Percentiles rank a stretch among this genome's conserved stretches.
Evolutionary conservation across 1,140 invertebrate species (phyloP).

Genomic region (Aphis craccivora): DNA sequence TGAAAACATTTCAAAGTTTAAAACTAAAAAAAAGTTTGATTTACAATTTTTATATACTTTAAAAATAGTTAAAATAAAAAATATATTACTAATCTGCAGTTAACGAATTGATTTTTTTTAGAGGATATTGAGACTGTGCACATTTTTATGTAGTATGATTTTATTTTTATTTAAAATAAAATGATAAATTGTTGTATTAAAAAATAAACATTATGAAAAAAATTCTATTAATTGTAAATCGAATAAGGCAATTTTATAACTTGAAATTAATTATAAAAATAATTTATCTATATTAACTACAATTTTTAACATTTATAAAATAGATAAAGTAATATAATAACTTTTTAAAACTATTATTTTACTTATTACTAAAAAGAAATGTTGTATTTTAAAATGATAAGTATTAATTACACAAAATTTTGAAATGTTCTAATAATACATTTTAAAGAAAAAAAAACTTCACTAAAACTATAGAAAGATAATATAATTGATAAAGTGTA

Average conservation of each 20-base stretch:
- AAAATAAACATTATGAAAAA: not conserved
- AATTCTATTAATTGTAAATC: not conserved
- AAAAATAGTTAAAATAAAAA: not conserved
- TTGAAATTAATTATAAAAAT: no score
- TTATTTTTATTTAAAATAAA: not conserved
- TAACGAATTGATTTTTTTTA: not conserved
- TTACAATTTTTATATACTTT: not conserved
- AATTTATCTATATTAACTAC: no score
- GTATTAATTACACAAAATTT: no score
- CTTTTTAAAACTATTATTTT: no score
- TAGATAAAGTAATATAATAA: no score
- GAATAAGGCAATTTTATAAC: no score
- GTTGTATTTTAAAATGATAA: not conserved
- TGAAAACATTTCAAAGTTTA: not conserved
- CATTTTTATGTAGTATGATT: not conserved
- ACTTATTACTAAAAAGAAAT: no score
- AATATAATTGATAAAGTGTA: not conserved
- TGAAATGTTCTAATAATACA: no score
- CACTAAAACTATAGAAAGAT: no score
- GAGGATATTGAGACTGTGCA: not conserved
- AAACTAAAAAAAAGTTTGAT: not conserved
- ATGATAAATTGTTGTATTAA: not conserved
- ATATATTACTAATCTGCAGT: not conserved
- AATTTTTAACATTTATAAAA: no score
- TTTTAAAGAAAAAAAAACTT: no score